A percentile compares a stretch with the other conserved stretches of the same genome.
Conservation (phyloP, 2,113 vertebrate genomes). For the Diphyllodes magnificus region DNA sequence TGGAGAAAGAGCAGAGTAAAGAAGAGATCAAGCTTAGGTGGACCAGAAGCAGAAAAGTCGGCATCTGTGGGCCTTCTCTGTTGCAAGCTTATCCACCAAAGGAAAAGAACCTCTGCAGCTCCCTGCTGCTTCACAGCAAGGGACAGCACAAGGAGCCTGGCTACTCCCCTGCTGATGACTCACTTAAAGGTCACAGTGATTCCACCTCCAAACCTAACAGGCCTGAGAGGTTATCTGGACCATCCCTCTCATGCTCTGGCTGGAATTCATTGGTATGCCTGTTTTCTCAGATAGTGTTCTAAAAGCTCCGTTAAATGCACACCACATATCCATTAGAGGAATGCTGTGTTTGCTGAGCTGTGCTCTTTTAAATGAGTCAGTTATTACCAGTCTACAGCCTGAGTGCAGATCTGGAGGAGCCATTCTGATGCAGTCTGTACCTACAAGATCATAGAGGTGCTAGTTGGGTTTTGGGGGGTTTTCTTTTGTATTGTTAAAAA, state of each 20-base stretch:
- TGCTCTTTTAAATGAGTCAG: background rate
- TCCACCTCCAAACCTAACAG: background rate
- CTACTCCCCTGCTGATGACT: background rate
- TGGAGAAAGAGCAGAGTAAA: background rate
- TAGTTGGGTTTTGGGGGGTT: background rate
- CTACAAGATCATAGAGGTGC: background rate
- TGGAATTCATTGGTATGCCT: background rate
- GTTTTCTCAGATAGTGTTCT: background rate
- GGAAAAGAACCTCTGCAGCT: background rate
- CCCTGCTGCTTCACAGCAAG: background rate
- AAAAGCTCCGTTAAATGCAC: background rate
- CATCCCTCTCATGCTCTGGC: background rate
- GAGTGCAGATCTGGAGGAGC: background rate
- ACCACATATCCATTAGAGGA: background rate
- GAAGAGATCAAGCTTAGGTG: background rate
- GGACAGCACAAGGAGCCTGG: background rate
- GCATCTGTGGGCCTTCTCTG: background rate
- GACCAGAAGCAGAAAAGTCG: background rate
- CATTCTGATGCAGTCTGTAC: background rate
- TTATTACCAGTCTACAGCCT: background rate
- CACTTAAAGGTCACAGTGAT: background rate
- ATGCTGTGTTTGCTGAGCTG: background rate
- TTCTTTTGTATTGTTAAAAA: background rate
- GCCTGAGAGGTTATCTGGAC: slow-evolving; percentile 39
- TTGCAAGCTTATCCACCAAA: background rate